Evolutionary conservation across 2,888 invertebrate genomes (phyloP).

Genomic region (Sarcophaga variegata): DNA sequence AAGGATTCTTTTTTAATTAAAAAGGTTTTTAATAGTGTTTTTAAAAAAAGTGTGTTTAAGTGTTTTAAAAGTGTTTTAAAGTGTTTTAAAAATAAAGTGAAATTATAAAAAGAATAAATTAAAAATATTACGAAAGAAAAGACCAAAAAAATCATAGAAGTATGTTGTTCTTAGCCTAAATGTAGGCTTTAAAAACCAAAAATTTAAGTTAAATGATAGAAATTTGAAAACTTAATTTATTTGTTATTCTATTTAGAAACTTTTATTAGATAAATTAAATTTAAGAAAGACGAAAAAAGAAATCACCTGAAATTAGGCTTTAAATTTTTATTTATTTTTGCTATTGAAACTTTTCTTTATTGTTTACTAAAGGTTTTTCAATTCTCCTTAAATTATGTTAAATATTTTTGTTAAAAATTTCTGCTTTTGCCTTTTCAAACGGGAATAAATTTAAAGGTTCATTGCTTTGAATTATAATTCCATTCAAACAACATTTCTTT

Average conservation of each 20-base stretch:
- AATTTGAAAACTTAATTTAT: too few relatives aligned
- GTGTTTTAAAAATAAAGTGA: background rate
- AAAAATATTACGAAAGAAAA: background rate
- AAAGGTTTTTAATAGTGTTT: background rate
- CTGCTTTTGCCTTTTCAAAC: background rate
- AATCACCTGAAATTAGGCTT: background rate
- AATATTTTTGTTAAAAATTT: constrained; percentile 2
- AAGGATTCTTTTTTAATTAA: too few relatives aligned
- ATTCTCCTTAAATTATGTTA: background rate
- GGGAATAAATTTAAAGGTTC: too few relatives aligned
- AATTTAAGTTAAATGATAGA: too few relatives aligned
- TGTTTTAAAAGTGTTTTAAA: constrained; percentile 1
- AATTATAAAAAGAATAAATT: background rate
- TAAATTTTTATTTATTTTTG: background rate
- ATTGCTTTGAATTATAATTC: too few relatives aligned
- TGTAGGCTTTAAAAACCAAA: background rate
- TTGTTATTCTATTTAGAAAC: too few relatives aligned
- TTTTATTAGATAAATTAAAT: too few relatives aligned
- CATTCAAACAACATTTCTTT: too few relatives aligned
- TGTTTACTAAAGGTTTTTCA: background rate
- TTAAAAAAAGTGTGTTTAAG: background rate
- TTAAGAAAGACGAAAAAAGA: too few relatives aligned
- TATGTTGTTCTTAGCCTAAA: background rate
- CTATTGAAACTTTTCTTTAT: too few relatives aligned
- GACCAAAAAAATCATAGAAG: background rate